Evolutionary conservation across 2,113 vertebrate species (phyloP).

Genomic region (Colistium nudipinnis): DNA sequence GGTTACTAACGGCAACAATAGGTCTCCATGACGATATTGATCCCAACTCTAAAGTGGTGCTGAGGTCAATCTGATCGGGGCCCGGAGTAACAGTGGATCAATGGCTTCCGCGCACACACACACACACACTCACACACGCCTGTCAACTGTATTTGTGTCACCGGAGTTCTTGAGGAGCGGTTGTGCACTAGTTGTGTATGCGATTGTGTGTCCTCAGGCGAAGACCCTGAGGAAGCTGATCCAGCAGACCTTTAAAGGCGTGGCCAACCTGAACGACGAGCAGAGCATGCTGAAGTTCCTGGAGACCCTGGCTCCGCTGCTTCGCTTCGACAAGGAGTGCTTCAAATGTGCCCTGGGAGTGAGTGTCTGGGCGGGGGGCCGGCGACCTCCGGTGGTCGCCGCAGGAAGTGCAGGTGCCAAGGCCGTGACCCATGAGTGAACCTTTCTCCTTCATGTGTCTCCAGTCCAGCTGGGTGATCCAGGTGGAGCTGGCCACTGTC

Average conservation of each 20-base stretch:
- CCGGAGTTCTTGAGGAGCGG: too few species aligned
- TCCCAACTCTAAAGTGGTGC: slow-evolving; percentile 43
- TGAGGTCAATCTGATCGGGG: slow-evolving; percentile 41
- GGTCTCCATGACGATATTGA: slow-evolving; percentile 58
- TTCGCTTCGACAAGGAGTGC: slow-evolving; percentile 97
- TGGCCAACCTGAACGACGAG: slow-evolving; percentile 95
- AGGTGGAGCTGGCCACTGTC: slow-evolving; percentile 96
- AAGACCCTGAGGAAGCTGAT: slow-evolving; percentile 96
- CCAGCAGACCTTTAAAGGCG: slow-evolving; percentile 97
- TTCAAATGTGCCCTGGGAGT: slow-evolving; percentile 98
- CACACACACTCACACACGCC: not conserved
- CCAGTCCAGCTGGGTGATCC: slow-evolving; percentile 98
- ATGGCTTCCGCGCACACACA: slow-evolving; percentile 9
- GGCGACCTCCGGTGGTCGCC: slow-evolving; percentile 54
- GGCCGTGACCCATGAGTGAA: too few species aligned
- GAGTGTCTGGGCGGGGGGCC: too few species aligned
- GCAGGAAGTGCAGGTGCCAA: slow-evolving; percentile 31
- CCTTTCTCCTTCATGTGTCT: too few species aligned
- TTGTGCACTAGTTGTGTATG: too few species aligned
- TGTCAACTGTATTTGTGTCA: too few species aligned
- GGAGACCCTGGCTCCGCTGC: slow-evolving; percentile 92
- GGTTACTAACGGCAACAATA: slow-evolving; percentile 17
- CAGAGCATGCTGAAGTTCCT: slow-evolving; percentile 98
- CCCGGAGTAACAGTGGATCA: slow-evolving; percentile 44
- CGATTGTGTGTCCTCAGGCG: slow-evolving; percentile 83